Conservation (phyloP, 2,797 vertebrate species). For the Hylomyscus alleni region DNA sequence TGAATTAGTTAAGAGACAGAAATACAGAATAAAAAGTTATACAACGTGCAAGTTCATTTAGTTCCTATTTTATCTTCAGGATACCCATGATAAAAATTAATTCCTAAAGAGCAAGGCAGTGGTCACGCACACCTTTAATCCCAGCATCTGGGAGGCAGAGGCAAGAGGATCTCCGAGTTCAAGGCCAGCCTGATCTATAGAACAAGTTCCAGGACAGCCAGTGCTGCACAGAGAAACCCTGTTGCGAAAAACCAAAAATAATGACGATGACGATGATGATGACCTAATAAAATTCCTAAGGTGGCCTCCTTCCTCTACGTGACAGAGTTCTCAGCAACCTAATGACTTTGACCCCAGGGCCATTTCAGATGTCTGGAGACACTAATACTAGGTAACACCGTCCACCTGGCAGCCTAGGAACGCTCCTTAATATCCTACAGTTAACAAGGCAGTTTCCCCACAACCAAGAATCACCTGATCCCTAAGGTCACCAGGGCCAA, state of each 20-base stretch:
- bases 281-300: background rate
- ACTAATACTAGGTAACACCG: background rate
- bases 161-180: background rate
- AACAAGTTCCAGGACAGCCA: background rate
- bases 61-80: background rate
- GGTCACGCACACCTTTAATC: background rate
- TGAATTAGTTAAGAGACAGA: conserved; percentile 28
- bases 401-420: background rate
- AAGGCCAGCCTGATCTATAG: background rate
- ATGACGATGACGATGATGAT: background rate
- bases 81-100: background rate
- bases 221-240: background rate
- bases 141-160: background rate
- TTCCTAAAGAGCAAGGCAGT: background rate
- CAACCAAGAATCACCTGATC: background rate
- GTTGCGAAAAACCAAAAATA: background rate
- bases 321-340: background rate
- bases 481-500: background rate
- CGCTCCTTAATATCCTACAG: background rate
- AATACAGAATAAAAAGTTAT: conserved; percentile 29
- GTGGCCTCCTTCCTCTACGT: background rate
- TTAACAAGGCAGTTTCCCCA: background rate
- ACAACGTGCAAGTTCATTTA: background rate
- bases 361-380: background rate
- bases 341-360: background rate